These are phyloP conservation scores for Philereme transversata DNA, from an alignment of 2,888 invertebrate genomes.

Conservation along the genomic window DNA sequence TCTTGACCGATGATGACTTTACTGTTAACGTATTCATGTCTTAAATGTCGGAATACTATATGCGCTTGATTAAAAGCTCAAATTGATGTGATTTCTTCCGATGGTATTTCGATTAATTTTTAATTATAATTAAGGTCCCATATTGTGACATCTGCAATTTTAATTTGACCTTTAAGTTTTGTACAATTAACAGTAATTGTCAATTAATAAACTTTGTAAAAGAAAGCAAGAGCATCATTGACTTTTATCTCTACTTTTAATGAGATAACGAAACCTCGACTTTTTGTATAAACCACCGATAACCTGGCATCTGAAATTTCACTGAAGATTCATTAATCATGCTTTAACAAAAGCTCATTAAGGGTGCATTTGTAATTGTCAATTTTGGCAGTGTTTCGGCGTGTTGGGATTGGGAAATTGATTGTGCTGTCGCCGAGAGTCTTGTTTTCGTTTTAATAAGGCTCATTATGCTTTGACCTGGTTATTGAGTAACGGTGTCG, in stretches of 20 bases:
- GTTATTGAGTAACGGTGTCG: conserved; percentile 40
- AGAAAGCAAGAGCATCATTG: conserved; percentile 30
- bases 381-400: conserved; percentile 62
- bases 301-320: conserved; percentile 52
- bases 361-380: conserved; percentile 77
- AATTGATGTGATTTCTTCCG: conserved; percentile 24
- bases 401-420: conserved; percentile 36
- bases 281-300: conserved; percentile 29
- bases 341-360: conserved; percentile 75
- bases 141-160: conserved; percentile 38
- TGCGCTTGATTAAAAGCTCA: conserved; percentile 42
- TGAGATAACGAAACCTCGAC: conserved; percentile 28
- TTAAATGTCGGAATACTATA: conserved; percentile 20
- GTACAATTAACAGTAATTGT: conserved; percentile 29
- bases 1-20: conserved; percentile 34
- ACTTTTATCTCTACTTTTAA: conserved; percentile 32
- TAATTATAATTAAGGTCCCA: conserved; percentile 29
- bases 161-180: conserved; percentile 34
- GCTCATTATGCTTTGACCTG: conserved; percentile 48
- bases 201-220: conserved; percentile 31
- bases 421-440: conserved; percentile 44
- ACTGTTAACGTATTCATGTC: conserved; percentile 32
- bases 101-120: conserved; percentile 32
- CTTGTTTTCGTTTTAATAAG: conserved; percentile 50
- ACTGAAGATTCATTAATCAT: conserved; percentile 69